A percentile compares a stretch with the other conserved stretches of the same genome.
Conservation (phyloP, 2,113 vertebrate genomes). For the Hirundichthys speculiger region DNA sequence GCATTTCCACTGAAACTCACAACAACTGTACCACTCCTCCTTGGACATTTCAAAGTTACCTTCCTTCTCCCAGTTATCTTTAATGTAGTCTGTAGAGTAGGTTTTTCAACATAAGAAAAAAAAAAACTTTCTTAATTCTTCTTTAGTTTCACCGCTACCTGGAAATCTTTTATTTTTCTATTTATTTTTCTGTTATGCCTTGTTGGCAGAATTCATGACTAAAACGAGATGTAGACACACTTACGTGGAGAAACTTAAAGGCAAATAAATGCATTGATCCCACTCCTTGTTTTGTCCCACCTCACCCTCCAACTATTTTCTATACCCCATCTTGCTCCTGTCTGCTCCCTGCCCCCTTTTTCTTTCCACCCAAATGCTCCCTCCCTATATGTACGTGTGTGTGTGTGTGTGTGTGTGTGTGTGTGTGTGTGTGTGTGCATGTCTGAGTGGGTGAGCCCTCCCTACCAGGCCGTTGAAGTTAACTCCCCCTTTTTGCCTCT, state of each 20-base stretch:
- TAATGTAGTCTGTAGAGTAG: too few relatives aligned
- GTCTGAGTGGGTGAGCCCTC: conserved; percentile 38
- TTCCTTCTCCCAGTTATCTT: too few relatives aligned
- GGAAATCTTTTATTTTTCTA: too few relatives aligned
- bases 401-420: conserved; percentile 18
- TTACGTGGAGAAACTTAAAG: conserved; percentile 17
- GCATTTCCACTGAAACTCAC: too few relatives aligned
- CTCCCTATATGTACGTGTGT: conserved; percentile 25
- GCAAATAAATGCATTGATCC: conserved; percentile 30
- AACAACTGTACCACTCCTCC: too few relatives aligned
- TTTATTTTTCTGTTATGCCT: not conserved
- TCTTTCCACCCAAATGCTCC: conserved; percentile 59
- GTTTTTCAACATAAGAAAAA: too few relatives aligned
- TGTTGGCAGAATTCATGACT: conserved; percentile 2
- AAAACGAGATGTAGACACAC: conserved; percentile 15
- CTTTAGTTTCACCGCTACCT: too few relatives aligned
- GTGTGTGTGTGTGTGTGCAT: conserved; percentile 1
- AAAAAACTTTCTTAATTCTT: too few relatives aligned
- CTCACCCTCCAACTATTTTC: conserved; percentile 43
- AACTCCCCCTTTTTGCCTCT: conserved; percentile 52
- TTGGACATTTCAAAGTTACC: too few relatives aligned
- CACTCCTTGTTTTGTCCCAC: conserved; percentile 60
- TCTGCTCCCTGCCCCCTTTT: conserved; percentile 67
- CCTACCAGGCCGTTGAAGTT: conserved; percentile 61
- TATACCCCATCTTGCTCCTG: conserved; percentile 60